A percentile compares a stretch with the other conserved stretches of the same genome.
phyloP scores from a whole-genome alignment of 2,888 invertebrate genomes.

The Gibbula magus region DNA sequence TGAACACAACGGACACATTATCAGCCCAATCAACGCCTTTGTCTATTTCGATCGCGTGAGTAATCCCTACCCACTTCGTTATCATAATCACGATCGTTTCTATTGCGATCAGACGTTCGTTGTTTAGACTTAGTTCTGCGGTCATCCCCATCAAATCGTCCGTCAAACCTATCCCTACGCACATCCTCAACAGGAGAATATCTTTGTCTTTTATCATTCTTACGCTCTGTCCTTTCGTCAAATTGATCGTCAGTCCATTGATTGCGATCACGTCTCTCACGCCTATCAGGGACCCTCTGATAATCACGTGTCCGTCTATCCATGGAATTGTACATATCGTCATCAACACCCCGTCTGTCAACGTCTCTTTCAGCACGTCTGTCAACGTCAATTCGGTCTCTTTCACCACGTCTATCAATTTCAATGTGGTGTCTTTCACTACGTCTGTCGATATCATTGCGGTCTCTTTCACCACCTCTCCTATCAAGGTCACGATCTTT shows the following conservation, averaged over 20 bases:
- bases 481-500: constrained; percentile 8
- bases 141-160: constrained; percentile 1
- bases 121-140: background rate
- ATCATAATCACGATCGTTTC: background rate
- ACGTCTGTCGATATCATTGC: constrained; percentile 9
- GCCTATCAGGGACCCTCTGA: background rate
- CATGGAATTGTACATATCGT: constrained; percentile 14
- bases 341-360: constrained; percentile 12
- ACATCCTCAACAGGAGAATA: background rate
- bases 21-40: background rate
- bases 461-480: background rate
- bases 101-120: constrained; percentile 1
- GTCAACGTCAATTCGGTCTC: too few species aligned
- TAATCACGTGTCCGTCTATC: constrained; percentile 14
- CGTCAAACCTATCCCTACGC: background rate
- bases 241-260: background rate
- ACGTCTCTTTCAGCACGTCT: too few species aligned
- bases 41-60: background rate
- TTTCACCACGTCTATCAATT: constrained; percentile 15
- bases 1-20: background rate
- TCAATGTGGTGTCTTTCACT: background rate
- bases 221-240: constrained; percentile 11
- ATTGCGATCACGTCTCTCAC: constrained; percentile 15
- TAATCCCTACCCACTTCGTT: background rate
- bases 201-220: background rate